Conservation (phyloP, 2,113 vertebrate genomes). For the Hylia prasina region DNA sequence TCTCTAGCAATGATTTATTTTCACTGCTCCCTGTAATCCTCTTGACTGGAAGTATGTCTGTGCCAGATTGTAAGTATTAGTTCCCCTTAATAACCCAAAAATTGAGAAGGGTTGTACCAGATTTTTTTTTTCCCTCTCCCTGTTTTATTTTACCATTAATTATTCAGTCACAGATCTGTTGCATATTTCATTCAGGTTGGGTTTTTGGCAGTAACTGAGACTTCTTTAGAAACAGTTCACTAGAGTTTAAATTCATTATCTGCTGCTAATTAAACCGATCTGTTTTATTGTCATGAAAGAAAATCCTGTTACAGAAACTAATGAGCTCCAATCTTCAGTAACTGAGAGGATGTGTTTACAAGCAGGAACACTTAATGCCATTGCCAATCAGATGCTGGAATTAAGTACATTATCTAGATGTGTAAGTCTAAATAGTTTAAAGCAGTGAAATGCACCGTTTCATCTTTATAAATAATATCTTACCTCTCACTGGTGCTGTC, state of each 20-base stretch:
- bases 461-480: background rate
- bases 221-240: slow-evolving; percentile 21
- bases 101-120: background rate
- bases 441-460: background rate
- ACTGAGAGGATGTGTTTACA: background rate
- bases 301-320: slow-evolving; percentile 65
- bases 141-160: background rate
- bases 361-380: background rate
- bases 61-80: background rate
- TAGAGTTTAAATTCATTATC: slow-evolving; percentile 63
- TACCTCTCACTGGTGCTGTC: background rate
- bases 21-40: background rate
- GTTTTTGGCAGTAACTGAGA: slow-evolving; percentile 7
- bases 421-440: background rate
- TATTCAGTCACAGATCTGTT: slow-evolving; percentile 7
- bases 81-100: background rate
- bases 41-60: background rate
- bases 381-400: background rate
- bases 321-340: slow-evolving; percentile 22
- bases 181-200: background rate
- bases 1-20: background rate
- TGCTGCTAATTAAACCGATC: slow-evolving; percentile 68
- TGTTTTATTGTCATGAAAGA: slow-evolving; percentile 55
- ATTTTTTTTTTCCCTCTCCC: background rate
- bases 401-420: background rate